Evolutionary conservation across 2,113 vertebrate species (phyloP).

Genomic region (Cyprinodon variegatus): DNA sequence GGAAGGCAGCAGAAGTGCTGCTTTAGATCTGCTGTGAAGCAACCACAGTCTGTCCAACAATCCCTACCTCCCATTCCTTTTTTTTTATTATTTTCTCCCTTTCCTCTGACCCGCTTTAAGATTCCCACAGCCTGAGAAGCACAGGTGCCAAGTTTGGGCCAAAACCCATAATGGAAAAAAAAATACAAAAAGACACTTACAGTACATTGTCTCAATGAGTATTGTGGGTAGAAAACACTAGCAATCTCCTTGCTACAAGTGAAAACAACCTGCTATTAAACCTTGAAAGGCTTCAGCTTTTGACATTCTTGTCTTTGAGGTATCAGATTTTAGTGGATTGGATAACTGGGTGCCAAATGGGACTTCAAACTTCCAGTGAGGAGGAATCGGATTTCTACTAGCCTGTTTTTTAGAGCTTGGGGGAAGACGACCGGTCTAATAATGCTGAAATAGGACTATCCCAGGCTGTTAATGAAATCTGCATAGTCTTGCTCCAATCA

Average conservation of each 20-base stretch:
- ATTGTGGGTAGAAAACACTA: slow-evolving; percentile 7
- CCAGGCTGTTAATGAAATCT: slow-evolving; percentile 15
- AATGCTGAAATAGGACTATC: slow-evolving; percentile 32
- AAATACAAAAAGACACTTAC: slow-evolving; percentile 24
- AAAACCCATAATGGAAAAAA: slow-evolving; percentile 44
- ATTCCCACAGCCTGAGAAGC: slow-evolving; percentile 72
- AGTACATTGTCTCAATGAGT: slow-evolving; percentile 39
- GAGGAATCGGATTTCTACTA: slow-evolving; percentile 18
- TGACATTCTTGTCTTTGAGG: slow-evolving; percentile 1
- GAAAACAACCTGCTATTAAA: background rate
- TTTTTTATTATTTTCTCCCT: background rate
- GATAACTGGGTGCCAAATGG: slow-evolving; percentile 55
- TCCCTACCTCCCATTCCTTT: slow-evolving; percentile 47
- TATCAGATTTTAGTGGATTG: slow-evolving; percentile 18
- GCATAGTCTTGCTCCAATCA: slow-evolving; percentile 28
- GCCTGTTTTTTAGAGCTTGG: slow-evolving; percentile 18
- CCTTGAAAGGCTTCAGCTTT: slow-evolving; percentile 46
- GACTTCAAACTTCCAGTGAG: slow-evolving; percentile 56
- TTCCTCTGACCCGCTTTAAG: slow-evolving; percentile 11
- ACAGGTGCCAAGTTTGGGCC: slow-evolving; percentile 64
- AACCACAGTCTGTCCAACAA: slow-evolving; percentile 70
- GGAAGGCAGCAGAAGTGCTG: slow-evolving; percentile 67
- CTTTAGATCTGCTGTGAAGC: slow-evolving; percentile 64
- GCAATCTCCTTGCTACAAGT: slow-evolving; percentile 21
- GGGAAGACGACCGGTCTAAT: slow-evolving; percentile 38